Conservation (phyloP, 2,113 vertebrate species). For the Puntigrus tetrazona region DNA sequence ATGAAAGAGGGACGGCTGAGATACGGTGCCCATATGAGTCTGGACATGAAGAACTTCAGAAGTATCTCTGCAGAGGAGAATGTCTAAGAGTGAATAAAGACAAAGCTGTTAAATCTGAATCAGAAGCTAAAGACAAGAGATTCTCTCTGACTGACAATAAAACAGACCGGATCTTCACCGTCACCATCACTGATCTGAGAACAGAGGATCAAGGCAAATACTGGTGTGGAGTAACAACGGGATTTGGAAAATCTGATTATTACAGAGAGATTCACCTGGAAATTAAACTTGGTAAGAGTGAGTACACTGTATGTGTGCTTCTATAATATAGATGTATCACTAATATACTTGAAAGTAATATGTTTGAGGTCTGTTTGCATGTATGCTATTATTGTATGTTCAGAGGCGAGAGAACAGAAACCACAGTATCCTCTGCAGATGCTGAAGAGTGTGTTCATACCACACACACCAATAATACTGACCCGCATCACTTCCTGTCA, state of each 20-base stretch:
- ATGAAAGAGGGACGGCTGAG: background rate
- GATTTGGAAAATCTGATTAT: rapidly evolving
- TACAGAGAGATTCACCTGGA: background rate
- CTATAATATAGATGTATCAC: no score
- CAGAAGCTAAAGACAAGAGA: background rate
- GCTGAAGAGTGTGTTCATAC: background rate
- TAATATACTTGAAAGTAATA: background rate
- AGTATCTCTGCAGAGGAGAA: conserved; percentile 13
- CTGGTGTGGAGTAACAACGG: background rate
- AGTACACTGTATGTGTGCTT: background rate
- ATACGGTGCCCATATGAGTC: background rate
- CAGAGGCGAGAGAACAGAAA: background rate
- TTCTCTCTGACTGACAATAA: background rate
- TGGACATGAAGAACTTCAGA: background rate
- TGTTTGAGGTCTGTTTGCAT: background rate
- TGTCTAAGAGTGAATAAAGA: background rate
- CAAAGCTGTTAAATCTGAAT: background rate
- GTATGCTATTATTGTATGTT: rapidly evolving
- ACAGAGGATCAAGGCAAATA: background rate
- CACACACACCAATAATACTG: background rate
- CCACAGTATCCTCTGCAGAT: conserved; percentile 12
- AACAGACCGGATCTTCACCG: background rate
- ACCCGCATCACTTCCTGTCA: background rate
- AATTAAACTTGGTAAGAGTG: background rate
- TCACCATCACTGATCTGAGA: conserved; percentile 15